phyloP scores from a whole-genome alignment of 2,888 invertebrate genomes.

The Isoperla grammatica region DNA sequence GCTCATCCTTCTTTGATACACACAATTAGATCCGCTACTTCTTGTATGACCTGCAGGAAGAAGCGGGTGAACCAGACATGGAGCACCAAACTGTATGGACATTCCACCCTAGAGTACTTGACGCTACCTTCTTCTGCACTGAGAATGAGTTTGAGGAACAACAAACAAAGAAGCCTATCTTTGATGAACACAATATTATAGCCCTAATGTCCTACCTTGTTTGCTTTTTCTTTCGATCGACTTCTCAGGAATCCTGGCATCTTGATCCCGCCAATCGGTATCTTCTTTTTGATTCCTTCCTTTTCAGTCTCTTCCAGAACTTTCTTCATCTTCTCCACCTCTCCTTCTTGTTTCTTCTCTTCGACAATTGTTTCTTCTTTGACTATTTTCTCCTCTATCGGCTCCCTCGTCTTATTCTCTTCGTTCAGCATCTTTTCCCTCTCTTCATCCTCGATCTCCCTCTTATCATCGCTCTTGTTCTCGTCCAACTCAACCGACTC shows the following conservation, averaged over 20 bases:
- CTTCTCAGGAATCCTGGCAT: conserved; percentile 81
- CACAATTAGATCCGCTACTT: too few species aligned
- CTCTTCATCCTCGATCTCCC: conserved; percentile 61
- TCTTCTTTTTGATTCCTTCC: conserved; percentile 38
- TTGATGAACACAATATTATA: too few species aligned
- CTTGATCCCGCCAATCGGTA: conserved; percentile 82
- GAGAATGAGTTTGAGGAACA: too few species aligned
- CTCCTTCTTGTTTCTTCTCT: conserved; percentile 44
- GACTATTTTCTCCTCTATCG: conserved; percentile 29
- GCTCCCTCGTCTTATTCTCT: conserved; percentile 53
- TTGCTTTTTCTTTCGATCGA: conserved; percentile 66
- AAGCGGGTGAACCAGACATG: too few species aligned
- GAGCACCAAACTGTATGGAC: too few species aligned
- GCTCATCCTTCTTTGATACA: too few species aligned
- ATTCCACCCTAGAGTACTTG: too few species aligned
- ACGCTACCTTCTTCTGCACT: too few species aligned
- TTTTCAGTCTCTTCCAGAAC: conserved; percentile 43
- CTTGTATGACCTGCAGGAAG: too few species aligned
- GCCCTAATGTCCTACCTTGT: too few species aligned
- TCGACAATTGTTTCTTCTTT: conserved; percentile 43
- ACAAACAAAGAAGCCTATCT: too few species aligned
- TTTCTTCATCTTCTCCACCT: conserved; percentile 71
- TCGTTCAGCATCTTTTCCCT: conserved; percentile 56
- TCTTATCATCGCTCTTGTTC: conserved; percentile 56
- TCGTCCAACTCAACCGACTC: conserved; percentile 11